Conservation (phyloP, 2,888 invertebrate species). For the Athetis lepigone region DNA sequence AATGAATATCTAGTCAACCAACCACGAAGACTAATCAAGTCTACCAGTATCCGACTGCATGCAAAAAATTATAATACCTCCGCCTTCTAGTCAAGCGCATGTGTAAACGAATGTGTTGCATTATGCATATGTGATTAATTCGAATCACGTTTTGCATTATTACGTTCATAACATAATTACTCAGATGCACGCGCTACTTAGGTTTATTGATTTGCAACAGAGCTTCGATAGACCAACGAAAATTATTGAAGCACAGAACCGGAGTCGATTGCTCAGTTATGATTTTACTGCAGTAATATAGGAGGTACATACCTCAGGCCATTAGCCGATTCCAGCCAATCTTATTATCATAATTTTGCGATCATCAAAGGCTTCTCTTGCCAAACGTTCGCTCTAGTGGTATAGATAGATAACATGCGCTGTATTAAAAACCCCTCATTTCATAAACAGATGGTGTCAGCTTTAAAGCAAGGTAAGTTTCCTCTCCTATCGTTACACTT, state of each 20-base stretch:
- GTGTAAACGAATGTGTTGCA: slow-evolving; percentile 66
- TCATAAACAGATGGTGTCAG: not conserved
- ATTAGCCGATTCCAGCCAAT: slow-evolving; percentile 26
- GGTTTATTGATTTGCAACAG: slow-evolving; percentile 53
- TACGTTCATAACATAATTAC: slow-evolving; percentile 69
- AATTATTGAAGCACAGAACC: not conserved
- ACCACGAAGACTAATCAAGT: slow-evolving; percentile 13
- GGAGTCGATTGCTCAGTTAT: slow-evolving; percentile 4
- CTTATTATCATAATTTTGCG: slow-evolving; percentile 40
- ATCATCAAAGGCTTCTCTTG: slow-evolving; percentile 19
- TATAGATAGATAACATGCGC: not conserved
- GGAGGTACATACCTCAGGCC: not conserved
- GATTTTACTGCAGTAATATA: slow-evolving; percentile 1
- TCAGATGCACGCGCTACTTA: slow-evolving; percentile 65
- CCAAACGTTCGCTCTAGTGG: slow-evolving; percentile 10
- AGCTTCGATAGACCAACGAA: slow-evolving; percentile 21
- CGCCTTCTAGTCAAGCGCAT: slow-evolving; percentile 47
- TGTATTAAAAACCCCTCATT: slow-evolving; percentile 11
- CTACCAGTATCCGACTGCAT: slow-evolving; percentile 3
- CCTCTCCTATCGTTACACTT: slow-evolving; percentile 17
- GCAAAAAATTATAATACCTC: slow-evolving; percentile 34
- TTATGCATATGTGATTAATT: slow-evolving; percentile 73
- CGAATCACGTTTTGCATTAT: slow-evolving; percentile 67
- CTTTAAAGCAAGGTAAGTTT: slow-evolving; percentile 5
- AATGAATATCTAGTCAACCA: slow-evolving; percentile 2